These are phyloP conservation scores for Grus americana DNA, from an alignment of 2,113 vertebrate species.

Conservation along the genomic window DNA sequence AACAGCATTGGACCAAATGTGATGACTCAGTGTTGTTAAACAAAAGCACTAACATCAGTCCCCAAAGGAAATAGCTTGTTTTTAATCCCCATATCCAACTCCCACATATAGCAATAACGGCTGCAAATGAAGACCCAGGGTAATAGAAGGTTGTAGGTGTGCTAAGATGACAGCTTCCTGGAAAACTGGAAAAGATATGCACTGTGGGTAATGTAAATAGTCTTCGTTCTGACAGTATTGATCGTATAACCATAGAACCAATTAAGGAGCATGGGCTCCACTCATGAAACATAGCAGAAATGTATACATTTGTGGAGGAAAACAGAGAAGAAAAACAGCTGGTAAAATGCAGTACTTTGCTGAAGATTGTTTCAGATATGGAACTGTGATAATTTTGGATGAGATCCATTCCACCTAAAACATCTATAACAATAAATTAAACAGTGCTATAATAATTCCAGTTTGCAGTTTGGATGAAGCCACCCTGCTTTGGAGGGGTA, in stretches of 20 bases:
- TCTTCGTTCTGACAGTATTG: background rate
- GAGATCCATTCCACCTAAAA: background rate
- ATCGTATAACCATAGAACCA: background rate
- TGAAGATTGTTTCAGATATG: background rate
- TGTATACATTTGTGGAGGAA: background rate
- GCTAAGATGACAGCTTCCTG: background rate
- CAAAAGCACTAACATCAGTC: background rate
- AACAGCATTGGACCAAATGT: background rate
- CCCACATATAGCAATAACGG: background rate
- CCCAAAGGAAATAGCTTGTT: background rate
- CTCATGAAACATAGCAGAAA: background rate
- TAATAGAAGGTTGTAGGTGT: background rate
- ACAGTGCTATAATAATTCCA: background rate
- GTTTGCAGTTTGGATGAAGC: background rate
- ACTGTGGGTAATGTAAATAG: background rate
- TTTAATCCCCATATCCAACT: background rate
- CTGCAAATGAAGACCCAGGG: background rate
- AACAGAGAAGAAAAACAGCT: background rate
- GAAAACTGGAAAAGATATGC: background rate
- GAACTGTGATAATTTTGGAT: background rate
- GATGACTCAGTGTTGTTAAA: constrained; percentile 5
- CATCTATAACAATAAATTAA: background rate
- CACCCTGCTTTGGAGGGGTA: background rate
- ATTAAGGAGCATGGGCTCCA: background rate
- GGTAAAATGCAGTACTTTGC: background rate